These are phyloP conservation scores for Zalophus californianus DNA, from an alignment of 2,797 vertebrate genomes.

Conservation along the genomic window DNA sequence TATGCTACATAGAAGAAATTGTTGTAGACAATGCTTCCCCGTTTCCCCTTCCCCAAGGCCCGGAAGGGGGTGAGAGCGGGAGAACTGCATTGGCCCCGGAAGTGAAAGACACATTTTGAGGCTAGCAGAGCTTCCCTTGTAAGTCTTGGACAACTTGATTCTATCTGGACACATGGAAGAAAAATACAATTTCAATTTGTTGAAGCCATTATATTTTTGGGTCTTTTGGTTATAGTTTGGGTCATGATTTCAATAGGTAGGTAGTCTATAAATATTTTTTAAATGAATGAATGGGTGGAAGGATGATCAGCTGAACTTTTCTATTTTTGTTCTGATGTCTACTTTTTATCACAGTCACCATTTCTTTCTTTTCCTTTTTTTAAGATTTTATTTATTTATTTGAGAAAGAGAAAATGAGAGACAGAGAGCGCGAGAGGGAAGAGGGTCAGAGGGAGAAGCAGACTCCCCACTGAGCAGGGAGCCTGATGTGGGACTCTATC, in stretches of 20 bases:
- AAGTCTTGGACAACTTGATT: neutral
- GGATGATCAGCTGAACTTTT: neutral
- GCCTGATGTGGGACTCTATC: too few relatives aligned
- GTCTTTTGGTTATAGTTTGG: neutral
- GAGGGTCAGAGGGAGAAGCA: too few relatives aligned
- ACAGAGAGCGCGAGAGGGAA: too few relatives aligned
- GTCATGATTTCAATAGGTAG: neutral
- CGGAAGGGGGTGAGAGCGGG: neutral
- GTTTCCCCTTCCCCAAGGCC: accelerated
- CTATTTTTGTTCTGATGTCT: neutral
- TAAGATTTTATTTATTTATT: too few relatives aligned
- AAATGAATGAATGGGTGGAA: neutral
- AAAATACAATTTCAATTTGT: neutral
- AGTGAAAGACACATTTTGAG: neutral
- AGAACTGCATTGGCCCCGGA: neutral
- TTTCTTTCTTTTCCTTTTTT: neutral
- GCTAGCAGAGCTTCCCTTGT: neutral
- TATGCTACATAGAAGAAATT: neutral
- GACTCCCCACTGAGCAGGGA: too few relatives aligned
- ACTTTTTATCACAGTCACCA: neutral
- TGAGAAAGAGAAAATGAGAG: too few relatives aligned
- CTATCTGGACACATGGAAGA: neutral
- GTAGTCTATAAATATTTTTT: neutral
- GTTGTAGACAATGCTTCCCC: neutral
- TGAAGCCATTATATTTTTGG: neutral